These are phyloP conservation scores for Strongylocentrotus purpuratus DNA, from an alignment of 35 echinoderm and acorn worm genomes.

Conservation along the genomic window DNA sequence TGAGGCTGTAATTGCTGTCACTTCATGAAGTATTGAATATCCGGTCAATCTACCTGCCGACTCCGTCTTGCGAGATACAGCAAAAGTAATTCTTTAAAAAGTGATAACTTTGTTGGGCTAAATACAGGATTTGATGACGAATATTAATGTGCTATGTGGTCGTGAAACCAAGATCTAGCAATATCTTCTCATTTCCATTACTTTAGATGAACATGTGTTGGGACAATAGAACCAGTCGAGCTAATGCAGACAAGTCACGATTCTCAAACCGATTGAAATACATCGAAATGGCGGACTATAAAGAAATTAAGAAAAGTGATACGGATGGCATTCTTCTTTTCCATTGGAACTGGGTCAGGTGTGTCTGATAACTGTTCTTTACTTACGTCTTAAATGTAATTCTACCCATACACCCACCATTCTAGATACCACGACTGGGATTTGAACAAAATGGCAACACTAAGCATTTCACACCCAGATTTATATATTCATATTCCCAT, in stretches of 20 bases:
- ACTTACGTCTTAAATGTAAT: neutral
- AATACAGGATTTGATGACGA: no score
- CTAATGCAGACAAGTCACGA: neutral
- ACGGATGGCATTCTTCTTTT: neutral
- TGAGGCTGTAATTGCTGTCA: no score
- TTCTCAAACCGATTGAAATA: neutral
- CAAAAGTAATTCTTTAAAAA: no score
- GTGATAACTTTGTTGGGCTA: no score
- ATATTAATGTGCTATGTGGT: no score
- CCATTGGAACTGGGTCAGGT: neutral
- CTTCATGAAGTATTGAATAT: no score
- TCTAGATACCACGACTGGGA: neutral
- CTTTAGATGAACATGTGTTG: neutral
- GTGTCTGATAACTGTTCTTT: neutral
- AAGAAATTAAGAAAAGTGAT: neutral
- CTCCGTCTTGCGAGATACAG: no score
- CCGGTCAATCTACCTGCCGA: no score
- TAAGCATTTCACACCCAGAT: neutral
- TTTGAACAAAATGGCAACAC: neutral
- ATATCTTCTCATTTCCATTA: neutral
- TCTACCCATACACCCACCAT: neutral
- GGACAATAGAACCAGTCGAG: neutral
- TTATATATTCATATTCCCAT: neutral
- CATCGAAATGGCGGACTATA: neutral
- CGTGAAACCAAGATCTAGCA: no score